Conservation (phyloP, 2,113 vertebrate species). For the Hippolais icterina region DNA sequence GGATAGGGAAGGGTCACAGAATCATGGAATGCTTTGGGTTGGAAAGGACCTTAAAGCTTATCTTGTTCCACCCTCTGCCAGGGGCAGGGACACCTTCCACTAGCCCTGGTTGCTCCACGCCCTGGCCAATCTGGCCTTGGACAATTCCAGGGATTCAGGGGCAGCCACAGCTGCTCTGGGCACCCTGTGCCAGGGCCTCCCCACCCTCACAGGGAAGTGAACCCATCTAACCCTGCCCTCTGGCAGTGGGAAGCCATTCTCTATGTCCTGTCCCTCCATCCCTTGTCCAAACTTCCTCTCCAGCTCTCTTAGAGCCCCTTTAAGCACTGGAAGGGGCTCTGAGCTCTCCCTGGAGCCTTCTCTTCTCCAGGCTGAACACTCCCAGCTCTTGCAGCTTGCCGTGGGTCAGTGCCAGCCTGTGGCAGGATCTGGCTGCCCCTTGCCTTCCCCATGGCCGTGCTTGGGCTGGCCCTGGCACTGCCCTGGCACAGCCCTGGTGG, state of each 20-base stretch:
- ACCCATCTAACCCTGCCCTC: not conserved
- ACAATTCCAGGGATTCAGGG: not conserved
- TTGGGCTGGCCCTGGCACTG: rapidly evolving
- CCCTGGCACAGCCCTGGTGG: rapidly evolving
- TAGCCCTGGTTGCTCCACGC: not conserved
- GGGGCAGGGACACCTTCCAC: not conserved
- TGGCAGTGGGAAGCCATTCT: not conserved
- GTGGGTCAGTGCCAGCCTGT: rapidly evolving
- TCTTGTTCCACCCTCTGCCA: rapidly evolving
- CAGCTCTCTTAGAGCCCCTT: not conserved
- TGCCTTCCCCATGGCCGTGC: rapidly evolving
- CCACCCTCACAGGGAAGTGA: not conserved
- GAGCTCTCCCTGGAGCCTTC: not conserved
- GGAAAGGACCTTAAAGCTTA: not conserved
- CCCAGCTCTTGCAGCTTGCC: not conserved
- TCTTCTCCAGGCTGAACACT: not conserved
- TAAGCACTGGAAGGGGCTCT: rapidly evolving
- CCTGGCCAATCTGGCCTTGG: rapidly evolving
- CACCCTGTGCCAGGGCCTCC: not conserved
- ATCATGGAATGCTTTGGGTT: not conserved
- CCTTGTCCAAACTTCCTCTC: not conserved
- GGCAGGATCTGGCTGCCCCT: not conserved
- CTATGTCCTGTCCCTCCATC: not conserved
- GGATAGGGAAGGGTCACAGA: not conserved
- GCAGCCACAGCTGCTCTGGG: not conserved